Evolutionary conservation across 2,113 vertebrate genomes (phyloP), one percentile per base, ranked within the genome.

Genomic region (Rhadina sibilatrix): DNA sequence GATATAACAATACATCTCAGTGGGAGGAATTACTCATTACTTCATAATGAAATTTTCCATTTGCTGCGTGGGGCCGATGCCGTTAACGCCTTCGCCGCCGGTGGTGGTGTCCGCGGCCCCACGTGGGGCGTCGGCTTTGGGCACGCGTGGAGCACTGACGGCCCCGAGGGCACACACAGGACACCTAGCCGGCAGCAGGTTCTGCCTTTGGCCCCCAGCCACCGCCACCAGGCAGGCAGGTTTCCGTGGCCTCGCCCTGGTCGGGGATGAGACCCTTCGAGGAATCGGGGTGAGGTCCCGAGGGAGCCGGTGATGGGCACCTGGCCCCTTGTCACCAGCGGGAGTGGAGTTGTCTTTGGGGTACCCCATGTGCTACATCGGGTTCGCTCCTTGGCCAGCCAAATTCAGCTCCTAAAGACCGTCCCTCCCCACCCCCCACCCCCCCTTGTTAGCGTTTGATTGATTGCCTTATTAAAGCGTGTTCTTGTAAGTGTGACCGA

Each of bases 401-500:
- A 57, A 78, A 96, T 90, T 96, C 94, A 28, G 64, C 54, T 84
- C 93, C 72, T 46, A 92, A 95, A 52, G 76, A 93, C 96, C 69
- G 92, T 96, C 94, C 56, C 61, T 97, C 94, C 61, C 46, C 40
- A 40, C 40, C 10, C 52, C 82, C n/a, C 30, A 13, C 94, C 53
- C 38, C 12, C 35, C 94, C 57, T 98, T 98, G 98, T 98, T 98
- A 98, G 97, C 59, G 42, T 96, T 97, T 99, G 99, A 99, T 99
- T 99, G 99, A 99, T 99, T 98, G 99, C 98, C 99, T 99, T 99
- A 99, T 99, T 99, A 99, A 99, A 99, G 98, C 98, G 97, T 98
- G 98, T 99, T 99, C 99, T 99, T 99, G 99, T 99, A 99, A 99
- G 98, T 99, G 99, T 99, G 99, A 99, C 99, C 98, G 97, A 98